phyloP scores from a whole-genome alignment of 2,113 vertebrate genomes.

The Chaetorhynchus papuensis region DNA sequence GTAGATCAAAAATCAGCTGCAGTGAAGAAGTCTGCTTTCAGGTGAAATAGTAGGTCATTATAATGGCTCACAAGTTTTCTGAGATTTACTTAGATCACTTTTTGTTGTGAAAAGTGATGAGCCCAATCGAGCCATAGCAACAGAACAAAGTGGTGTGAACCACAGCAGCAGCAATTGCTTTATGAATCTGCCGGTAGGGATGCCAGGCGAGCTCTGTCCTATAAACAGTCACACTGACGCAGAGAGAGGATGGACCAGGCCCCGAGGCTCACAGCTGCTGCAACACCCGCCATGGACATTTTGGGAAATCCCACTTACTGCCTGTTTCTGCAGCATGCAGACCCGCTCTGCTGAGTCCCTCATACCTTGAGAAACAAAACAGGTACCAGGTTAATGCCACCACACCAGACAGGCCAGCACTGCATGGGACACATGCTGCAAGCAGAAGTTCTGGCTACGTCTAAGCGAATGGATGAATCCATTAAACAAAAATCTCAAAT shows the following conservation, averaged over 20 bases:
- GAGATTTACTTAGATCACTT: neutral
- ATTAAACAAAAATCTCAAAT: neutral
- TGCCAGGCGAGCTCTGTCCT: neutral
- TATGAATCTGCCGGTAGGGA: neutral
- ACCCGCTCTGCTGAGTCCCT: accelerated
- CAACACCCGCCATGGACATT: neutral
- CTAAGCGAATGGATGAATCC: neutral
- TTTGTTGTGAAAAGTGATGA: neutral
- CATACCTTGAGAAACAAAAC: neutral
- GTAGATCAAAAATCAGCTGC: neutral
- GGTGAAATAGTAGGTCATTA: neutral
- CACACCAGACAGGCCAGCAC: accelerated
- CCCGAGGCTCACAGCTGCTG: neutral
- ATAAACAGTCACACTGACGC: accelerated
- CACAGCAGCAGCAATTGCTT: neutral
- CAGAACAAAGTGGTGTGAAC: neutral
- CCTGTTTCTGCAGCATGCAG: neutral
- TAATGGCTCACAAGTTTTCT: neutral
- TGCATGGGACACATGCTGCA: accelerated
- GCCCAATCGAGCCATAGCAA: neutral
- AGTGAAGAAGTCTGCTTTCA: neutral
- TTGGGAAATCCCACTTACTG: neutral
- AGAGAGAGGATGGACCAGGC: neutral
- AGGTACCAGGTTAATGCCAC: neutral
- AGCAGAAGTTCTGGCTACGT: neutral